These are phyloP conservation scores for Aphrophora alni DNA, from an alignment of 2,888 invertebrate species.

Conservation along the genomic window DNA sequence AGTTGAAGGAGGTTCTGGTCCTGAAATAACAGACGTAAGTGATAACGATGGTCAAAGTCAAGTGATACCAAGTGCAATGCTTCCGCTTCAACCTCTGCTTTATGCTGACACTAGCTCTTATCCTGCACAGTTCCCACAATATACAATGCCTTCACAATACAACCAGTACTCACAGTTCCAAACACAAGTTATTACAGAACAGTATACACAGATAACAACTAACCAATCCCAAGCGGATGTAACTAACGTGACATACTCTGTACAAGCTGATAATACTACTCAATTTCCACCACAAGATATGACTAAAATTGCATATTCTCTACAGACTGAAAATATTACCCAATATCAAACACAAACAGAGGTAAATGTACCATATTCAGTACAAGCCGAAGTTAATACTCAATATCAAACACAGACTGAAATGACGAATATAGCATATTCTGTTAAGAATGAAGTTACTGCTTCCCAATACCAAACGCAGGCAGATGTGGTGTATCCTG, in stretches of 20 bases:
- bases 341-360: not conserved
- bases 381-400: not conserved
- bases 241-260: not conserved
- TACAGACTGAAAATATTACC: not conserved
- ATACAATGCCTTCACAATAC: not conserved
- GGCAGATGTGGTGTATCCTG: not conserved
- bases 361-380: not conserved
- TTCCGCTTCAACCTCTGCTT: slow-evolving; percentile 37
- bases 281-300: not conserved
- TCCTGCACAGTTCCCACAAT: slow-evolving; percentile 13
- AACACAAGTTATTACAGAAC: not conserved
- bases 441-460: not conserved
- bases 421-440: not conserved
- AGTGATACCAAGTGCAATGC: slow-evolving; percentile 20
- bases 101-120: slow-evolving; percentile 17
- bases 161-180: not conserved
- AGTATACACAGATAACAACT: not conserved
- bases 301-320: no score
- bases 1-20: not conserved
- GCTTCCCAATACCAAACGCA: not conserved
- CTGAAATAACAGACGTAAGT: slow-evolving; percentile 28
- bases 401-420: not conserved
- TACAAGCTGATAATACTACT: not conserved
- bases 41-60: slow-evolving; percentile 24
- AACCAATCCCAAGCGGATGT: not conserved